Percentiles rank a stretch among this genome's conserved stretches.
These are phyloP conservation scores for Pantelozetes paolii DNA, from an alignment of 2,888 invertebrate genomes.

Conservation along the genomic window DNA sequence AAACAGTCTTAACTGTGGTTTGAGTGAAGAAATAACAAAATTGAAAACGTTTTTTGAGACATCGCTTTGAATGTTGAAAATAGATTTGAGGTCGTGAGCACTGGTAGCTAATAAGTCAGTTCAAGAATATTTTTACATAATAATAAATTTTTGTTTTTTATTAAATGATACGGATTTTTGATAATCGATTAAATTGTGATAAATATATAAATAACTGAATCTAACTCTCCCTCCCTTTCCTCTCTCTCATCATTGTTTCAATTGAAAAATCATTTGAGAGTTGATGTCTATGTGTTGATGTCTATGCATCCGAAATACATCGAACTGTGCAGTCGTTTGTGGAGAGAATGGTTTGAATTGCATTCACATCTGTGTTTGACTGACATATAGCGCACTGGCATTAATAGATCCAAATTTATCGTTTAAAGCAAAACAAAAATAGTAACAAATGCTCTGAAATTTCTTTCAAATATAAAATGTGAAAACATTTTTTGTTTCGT, in stretches of 20 bases:
- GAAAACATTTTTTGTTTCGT: background rate
- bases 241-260: too few relatives aligned
- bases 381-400: slow-evolving; percentile 20
- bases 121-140: too few relatives aligned
- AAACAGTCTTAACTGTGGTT: background rate
- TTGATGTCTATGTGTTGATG: too few relatives aligned
- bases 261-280: too few relatives aligned
- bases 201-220: too few relatives aligned
- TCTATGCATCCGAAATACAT: background rate
- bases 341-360: background rate
- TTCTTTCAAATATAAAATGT: background rate
- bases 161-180: too few relatives aligned
- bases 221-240: too few relatives aligned
- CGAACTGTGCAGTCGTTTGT: background rate
- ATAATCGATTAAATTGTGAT: too few relatives aligned
- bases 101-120: background rate
- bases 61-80: slow-evolving; percentile 27
- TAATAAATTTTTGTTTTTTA: too few relatives aligned
- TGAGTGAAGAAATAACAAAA: background rate
- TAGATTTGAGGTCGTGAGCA: slow-evolving; percentile 34
- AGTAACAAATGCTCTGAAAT: slow-evolving; percentile 25
- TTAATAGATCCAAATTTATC: slow-evolving; percentile 31
- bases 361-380: slow-evolving; percentile 29
- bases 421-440: slow-evolving; percentile 6
- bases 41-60: background rate